Evolutionary conservation across 1,140 invertebrate genomes (phyloP), one percentile per base, ranked within the genome.

Genomic region (Antheraea mylitta): DNA sequence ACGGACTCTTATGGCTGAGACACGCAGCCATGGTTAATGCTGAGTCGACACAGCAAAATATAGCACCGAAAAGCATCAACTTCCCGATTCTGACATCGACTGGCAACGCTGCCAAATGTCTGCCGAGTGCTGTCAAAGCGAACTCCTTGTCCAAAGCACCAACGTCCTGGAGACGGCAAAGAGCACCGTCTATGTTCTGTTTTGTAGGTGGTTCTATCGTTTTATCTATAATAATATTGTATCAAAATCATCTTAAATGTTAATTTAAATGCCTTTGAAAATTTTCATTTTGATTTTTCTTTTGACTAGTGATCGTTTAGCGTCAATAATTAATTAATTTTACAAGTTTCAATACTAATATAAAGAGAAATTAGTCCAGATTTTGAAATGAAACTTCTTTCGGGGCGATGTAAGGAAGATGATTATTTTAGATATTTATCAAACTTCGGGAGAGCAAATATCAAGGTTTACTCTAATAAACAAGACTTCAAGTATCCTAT

Each of bases 1-100:
- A 98, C 0, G 97, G 96, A 76, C 95, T 96, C 86, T 97, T 97
- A 82, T 97, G 95, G 69, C 97, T 96, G 7, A 99, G 91, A 83
- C 95, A 96, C 53, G 98, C 97, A 0, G 98, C 98, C 81, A 99
- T 97, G 9, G 98, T 99, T 0, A 99, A 92, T 0, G 98, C 95
- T 1, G 98, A 98, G 91, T 99, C 98, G 5, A 99, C 93, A 87
- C 98, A 99, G 78, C 97, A 97, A 76, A 99, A 96, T 65, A 99
- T 97, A 18, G 98, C 95, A 0, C 98, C 97, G 79, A 97, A 98
- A 0, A 99, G 85, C 91, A 99, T 96, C 80, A 99, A 93, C 92
- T 98, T 98, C 18, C 97, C 97, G 68, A 98, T 96, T 76, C 96
- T 89, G 0, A 98, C 98, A 80, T 99, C 98, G 0, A 99, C 95